A percentile compares a stretch with the other conserved stretches of the same genome.
Evolutionary conservation across 2,113 vertebrate genomes (phyloP).

Genomic region (Platanista minor): DNA sequence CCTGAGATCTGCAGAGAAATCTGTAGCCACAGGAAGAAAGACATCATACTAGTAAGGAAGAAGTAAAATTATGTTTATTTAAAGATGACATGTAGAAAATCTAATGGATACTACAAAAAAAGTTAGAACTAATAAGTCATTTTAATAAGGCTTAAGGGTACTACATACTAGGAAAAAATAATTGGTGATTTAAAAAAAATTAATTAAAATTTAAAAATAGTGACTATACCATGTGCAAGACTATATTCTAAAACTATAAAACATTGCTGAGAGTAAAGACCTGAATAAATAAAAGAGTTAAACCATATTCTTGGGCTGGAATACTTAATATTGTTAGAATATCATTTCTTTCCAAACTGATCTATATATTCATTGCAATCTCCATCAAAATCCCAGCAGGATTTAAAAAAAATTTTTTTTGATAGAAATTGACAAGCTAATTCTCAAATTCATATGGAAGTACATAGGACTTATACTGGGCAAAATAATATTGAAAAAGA

Average conservation of each 20-base stretch:
- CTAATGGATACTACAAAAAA: not conserved
- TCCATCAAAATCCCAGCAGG: not conserved
- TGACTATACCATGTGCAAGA: not conserved
- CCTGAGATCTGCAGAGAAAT: not conserved
- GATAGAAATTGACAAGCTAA: not conserved
- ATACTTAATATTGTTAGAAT: not conserved
- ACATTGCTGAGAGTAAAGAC: not conserved
- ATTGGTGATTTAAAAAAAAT: not conserved
- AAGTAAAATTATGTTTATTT: not conserved
- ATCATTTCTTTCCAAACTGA: not conserved
- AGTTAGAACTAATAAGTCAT: not conserved
- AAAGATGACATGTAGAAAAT: not conserved
- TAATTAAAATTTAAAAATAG: not conserved
- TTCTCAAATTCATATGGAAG: not conserved
- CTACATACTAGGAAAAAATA: not conserved
- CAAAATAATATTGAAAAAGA: not conserved
- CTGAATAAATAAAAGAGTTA: not conserved
- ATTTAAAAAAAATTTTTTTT: not conserved
- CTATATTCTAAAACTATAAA: not conserved
- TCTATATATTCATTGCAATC: not conserved
- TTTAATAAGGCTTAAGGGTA: not conserved
- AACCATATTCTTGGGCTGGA: not conserved
- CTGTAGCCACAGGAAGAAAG: not conserved
- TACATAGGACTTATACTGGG: not conserved
- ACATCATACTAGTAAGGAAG: not conserved